Conservation (phyloP, 2,888 invertebrate genomes). For the Apomyelois bistriatella region DNA sequence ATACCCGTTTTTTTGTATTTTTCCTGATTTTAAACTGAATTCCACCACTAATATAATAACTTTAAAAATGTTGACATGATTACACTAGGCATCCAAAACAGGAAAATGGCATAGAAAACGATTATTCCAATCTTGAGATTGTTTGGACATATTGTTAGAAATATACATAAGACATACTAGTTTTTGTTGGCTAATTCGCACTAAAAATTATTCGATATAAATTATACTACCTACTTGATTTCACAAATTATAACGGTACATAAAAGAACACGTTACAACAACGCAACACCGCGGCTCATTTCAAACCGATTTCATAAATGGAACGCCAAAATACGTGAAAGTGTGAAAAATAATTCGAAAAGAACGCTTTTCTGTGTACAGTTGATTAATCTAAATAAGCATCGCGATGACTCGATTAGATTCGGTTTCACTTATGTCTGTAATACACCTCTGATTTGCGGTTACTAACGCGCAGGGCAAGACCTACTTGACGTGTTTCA, state of each 20-base stretch:
- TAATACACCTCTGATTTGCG: slow-evolving; percentile 7
- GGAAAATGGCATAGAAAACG: no score
- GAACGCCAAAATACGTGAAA: slow-evolving; percentile 11
- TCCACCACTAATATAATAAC: no score
- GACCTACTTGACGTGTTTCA: neutral
- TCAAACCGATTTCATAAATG: slow-evolving; percentile 9
- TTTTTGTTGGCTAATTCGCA: no score
- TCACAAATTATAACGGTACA: neutral
- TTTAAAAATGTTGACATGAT: no score
- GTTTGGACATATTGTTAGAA: no score
- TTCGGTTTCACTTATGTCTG: slow-evolving; percentile 14
- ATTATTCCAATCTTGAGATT: no score
- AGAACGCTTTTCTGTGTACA: slow-evolving; percentile 1
- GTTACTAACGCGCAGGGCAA: neutral
- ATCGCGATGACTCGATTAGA: slow-evolving; percentile 13
- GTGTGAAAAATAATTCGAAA: slow-evolving; percentile 11
- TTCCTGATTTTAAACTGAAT: no score
- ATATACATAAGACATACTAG: no score
- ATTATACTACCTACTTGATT: no score
- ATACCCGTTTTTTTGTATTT: no score
- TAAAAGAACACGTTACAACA: neutral
- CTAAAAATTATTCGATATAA: no score
- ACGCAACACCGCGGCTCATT: neutral
- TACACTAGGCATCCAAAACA: no score
- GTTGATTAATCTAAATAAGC: slow-evolving; percentile 11